Conservation (phyloP, 2,888 invertebrate genomes). For the Nemoura dubitans region DNA sequence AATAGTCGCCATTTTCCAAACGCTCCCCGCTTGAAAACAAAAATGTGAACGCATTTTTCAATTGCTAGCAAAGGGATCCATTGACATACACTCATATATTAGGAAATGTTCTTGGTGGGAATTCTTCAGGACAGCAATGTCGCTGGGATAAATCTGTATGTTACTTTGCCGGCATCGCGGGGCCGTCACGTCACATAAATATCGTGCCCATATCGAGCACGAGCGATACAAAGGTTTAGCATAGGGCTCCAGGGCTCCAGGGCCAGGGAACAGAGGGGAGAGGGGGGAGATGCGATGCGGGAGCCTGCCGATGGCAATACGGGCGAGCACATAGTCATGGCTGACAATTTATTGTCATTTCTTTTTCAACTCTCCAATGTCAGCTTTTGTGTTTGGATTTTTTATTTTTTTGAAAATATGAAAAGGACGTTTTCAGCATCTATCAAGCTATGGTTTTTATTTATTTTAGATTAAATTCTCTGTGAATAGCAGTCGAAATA, state of each 20-base stretch:
- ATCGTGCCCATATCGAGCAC: background rate
- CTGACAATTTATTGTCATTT: background rate
- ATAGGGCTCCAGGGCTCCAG: too few relatives aligned
- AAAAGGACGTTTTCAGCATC: background rate
- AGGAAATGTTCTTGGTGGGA: background rate
- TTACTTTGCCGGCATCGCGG: background rate
- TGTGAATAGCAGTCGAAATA: background rate
- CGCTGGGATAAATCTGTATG: background rate
- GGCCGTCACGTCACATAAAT: background rate
- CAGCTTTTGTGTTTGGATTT: background rate
- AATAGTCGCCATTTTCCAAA: too few relatives aligned
- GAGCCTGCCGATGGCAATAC: background rate
- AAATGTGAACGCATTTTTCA: background rate
- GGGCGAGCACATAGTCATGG: background rate
- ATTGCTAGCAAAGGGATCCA: background rate
- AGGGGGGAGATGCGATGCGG: background rate
- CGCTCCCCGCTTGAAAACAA: background rate
- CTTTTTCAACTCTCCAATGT: background rate
- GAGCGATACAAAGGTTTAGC: background rate
- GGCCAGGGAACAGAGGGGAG: too few relatives aligned
- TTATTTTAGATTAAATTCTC: background rate
- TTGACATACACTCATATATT: background rate
- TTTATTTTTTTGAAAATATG: background rate
- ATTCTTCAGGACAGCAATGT: background rate
- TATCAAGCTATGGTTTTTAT: background rate